Base-by-base conservation (phyloP, 2,113 vertebrate genomes). In the Tylochromis polylepis region DNA sequence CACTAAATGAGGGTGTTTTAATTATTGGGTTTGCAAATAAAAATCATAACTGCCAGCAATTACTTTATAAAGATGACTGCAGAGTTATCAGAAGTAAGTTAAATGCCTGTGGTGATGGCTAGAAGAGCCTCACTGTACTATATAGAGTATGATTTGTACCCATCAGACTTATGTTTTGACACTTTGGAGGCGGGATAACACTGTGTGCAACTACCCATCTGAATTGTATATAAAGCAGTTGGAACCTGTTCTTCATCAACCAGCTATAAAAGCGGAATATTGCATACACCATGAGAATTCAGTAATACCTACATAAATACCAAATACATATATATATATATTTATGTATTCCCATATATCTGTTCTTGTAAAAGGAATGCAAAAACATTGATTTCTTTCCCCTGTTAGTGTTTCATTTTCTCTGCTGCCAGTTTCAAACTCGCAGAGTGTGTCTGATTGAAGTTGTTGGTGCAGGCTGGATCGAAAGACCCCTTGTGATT, bases 391-490 rank as follows among this genome's bases (percentile, higher is more conserved):
- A 82, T 87, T 84, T 81, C 29, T 46, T 49, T 14, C 6, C 36
- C 58, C 15, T 12, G 34, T 85, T 41, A 62, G 56, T 83, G 27
- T 56, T 80, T 93, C 82, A n/a, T 87, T 86, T 67, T 36, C 55
- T 34, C 85, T 49, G 77, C 92, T 93, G 92, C 87, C 93, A 90
- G 85, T 83, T 86, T 89, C 62, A 72, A 86, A 88, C 89, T 89
- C 57, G 8, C 79, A 38, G 57, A 87, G 91, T 91, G 93, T 90
- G 91, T 93, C 94, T 95, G 94, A 96, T 95, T 95, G 90, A 95
- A 95, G 94, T 95, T 95, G 94, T 93, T 94, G 91, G 90, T 89
- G 87, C 93, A 94, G 95, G 92, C 90, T 93, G 92, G 93, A 96
- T 95, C 92, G 84, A 96, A 96, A 96, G 91, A 93, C 88, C 94